Base-by-base conservation (phyloP, 2,797 vertebrate genomes). In the Glossophaga mutica region DNA sequence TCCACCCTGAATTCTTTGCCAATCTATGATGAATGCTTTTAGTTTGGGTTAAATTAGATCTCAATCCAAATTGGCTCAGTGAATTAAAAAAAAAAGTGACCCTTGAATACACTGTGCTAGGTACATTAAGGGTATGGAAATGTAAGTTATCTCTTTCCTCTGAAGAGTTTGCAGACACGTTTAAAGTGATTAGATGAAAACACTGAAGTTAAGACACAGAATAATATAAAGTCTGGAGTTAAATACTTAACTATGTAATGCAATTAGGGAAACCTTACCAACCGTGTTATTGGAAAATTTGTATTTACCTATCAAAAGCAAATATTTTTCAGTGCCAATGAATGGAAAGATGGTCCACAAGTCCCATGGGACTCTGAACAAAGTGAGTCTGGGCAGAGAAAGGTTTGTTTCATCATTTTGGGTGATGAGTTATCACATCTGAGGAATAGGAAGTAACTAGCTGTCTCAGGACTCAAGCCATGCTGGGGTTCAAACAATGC, bases 11-110 rank as follows among this genome's bases (percentile, higher is more conserved):
- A 68, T 6, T 42, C 39, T 87, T 94, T 87, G 26, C 24, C 9
- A 76, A 32, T 87, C 15, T 19, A 29, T 29, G 52, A 77, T 42
- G 9, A 59, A 84, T 89, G 87, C 32, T 85, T 79, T 94, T 44
- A 84, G n/a, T 90, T 91, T 83, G 19, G 18, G n/a, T 92, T 94
- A 87, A 68, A 67, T 81, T 86, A 91, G 46, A 73, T 57, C 37
- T 78, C 39, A 77, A 77, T 11, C 4, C n/a, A 79, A 59, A 78
- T 9, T 70, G 46, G 9, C 48, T 92, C 19, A 39, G 19, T 29
- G 52, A 78, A 87, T n/a, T 77, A 71, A 86, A 70, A 32, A 76
- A 26, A 44, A 83, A 77, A 65, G 1, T 14, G 19, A 50, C 73
- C 95, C 5, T 70, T 76, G 68, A 95, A 77, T 52, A 67, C 19